phyloP scores from a whole-genome alignment of 2,113 vertebrate species.

The Pampusana beccarii region DNA sequence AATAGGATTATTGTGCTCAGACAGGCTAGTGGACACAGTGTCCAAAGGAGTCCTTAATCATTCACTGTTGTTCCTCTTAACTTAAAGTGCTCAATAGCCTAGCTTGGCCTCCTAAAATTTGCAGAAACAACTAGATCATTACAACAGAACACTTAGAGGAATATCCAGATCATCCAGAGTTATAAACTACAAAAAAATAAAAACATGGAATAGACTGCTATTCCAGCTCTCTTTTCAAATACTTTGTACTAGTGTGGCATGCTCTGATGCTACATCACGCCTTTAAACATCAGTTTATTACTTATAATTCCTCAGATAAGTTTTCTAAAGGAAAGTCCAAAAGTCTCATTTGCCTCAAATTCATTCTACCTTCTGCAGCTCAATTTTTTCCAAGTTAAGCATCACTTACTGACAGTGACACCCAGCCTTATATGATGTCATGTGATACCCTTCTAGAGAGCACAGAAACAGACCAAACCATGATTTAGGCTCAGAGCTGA shows the following conservation, averaged over 20 bases:
- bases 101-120: background rate
- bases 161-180: background rate
- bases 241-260: background rate
- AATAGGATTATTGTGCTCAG: background rate
- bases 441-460: background rate
- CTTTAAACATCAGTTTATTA: background rate
- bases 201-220: background rate
- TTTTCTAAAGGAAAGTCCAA: background rate
- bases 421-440: background rate
- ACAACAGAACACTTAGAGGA: background rate
- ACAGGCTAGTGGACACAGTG: background rate
- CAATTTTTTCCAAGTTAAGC: background rate
- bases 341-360: background rate
- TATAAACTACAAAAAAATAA: background rate
- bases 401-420: background rate
- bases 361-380: background rate
- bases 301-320: background rate
- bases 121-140: background rate
- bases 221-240: background rate
- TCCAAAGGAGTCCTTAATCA: background rate
- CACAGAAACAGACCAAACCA: background rate
- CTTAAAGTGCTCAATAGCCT: background rate
- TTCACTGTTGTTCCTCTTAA: background rate
- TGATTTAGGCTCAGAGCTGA: background rate
- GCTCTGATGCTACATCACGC: background rate